Conservation (phyloP, 2,888 invertebrate species). For the Calameuta idolon region DNA sequence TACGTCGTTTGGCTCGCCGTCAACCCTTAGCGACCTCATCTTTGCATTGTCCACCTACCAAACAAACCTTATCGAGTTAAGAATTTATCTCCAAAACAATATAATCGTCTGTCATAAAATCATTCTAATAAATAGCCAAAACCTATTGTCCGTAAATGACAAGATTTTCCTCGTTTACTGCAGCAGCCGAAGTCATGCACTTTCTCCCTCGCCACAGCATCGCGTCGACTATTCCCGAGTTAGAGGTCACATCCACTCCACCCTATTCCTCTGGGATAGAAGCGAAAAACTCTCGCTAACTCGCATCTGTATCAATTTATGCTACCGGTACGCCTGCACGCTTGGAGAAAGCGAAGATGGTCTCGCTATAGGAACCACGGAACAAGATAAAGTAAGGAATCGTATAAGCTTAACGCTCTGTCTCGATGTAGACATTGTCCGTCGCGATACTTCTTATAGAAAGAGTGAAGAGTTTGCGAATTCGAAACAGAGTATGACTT, state of each 20-base stretch:
- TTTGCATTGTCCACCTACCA: not conserved
- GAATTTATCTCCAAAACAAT: not conserved
- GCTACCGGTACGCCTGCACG: constrained; percentile 36
- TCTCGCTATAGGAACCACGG: not conserved
- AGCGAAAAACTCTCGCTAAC: constrained; percentile 64
- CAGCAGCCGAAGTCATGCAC: not conserved
- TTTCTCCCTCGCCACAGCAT: not conserved
- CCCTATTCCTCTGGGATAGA: constrained; percentile 45
- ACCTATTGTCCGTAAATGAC: not conserved
- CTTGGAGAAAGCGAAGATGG: not conserved
- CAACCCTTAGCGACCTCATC: constrained; percentile 1
- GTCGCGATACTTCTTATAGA: not conserved
- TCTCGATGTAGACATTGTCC: not conserved
- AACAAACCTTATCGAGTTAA: not conserved
- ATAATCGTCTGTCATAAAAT: not conserved
- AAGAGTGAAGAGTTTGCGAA: not conserved
- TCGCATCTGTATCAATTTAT: constrained; percentile 67
- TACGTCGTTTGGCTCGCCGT: not conserved
- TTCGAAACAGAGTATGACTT: not conserved
- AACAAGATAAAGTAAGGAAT: not conserved
- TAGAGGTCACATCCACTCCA: not conserved
- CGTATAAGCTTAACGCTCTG: not conserved
- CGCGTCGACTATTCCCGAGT: not conserved
- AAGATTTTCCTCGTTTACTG: not conserved
- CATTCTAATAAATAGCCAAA: not conserved